Base-by-base conservation (phyloP, 2,113 vertebrate species). In the Engystomops pustulosus region DNA sequence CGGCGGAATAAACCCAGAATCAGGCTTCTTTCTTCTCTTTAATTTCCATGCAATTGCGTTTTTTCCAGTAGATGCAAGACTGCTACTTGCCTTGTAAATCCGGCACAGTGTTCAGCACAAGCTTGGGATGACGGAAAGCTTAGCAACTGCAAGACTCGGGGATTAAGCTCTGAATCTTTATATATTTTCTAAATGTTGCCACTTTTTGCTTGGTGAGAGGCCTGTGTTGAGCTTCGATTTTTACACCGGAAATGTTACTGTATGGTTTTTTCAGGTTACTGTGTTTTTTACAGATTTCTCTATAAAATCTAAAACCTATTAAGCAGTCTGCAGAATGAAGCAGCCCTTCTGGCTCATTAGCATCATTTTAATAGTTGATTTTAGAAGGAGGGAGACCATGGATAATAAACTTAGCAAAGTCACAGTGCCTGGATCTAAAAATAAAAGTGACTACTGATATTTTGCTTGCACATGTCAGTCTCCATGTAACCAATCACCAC, bases 1-100 rank as follows among this genome's bases (percentile, higher is more conserved):
- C 41, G 41, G 23, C 70, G 10, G 44, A 15, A 8, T 27, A 74
- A 18, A 74, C 70, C 41, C n/a, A 12, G 25, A 47, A 74, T 74
- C 70, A 49, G 70, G 25, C 12, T 27, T 7, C 27, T 49, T 36
- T 77, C 45, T 77, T 77, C 17, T 32, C n/a, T 49, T n/a, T 53
- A 34, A 76, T 76, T 71, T 41, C 74, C 32, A 15, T 38, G 45
- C 32, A 77, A 55, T 75, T 77, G 49, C 14, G 32, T 8, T 34
- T 76, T 36, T 53, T 38, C 34, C 23, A 6, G 49, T 6, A 51
- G 7, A 55, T 10, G 23, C 18, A 30, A 58, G 34, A 18, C 53
- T 25, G 11, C 8, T 25, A 9, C 51, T 41, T 18, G 18, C 23
- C 51, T 23, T 78, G 20, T 41, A 78, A 25, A 78, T 60, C 75